Percentiles rank a stretch among this genome's conserved stretches.
Evolutionary conservation across 2,888 invertebrate genomes (phyloP).

Genomic region (Galerucella pusilla): DNA sequence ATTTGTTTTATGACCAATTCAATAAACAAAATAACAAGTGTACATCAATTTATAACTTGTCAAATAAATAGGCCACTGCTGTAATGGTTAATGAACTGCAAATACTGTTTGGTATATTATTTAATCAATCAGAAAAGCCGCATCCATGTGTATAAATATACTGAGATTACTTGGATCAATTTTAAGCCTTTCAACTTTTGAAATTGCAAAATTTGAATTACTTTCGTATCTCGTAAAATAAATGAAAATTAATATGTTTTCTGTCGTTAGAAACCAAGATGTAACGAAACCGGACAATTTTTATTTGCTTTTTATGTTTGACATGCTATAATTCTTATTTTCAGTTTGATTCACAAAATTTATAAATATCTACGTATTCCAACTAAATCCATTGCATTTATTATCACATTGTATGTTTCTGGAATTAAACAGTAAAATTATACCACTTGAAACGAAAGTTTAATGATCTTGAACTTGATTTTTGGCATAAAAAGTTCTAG

Average conservation of each 20-base stretch:
- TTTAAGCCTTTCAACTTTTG: slow-evolving; percentile 12
- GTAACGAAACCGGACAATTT: no score
- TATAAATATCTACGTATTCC: no score
- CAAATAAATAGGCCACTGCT: slow-evolving; percentile 5
- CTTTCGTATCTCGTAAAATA: not conserved
- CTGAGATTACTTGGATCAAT: slow-evolving; percentile 9
- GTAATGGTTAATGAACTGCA: not conserved
- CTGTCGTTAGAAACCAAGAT: not conserved
- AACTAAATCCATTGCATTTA: no score
- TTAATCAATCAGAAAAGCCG: slow-evolving; percentile 2
- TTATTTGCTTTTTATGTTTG: no score
- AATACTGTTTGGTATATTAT: not conserved
- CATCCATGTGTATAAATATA: slow-evolving; percentile 4
- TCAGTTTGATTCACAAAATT: no score
- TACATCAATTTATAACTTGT: not conserved
- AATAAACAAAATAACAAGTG: not conserved
- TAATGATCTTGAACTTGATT: not conserved
- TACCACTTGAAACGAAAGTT: not conserved
- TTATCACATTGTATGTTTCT: no score
- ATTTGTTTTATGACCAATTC: slow-evolving; percentile 1
- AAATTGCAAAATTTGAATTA: not conserved
- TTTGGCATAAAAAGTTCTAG: not conserved
- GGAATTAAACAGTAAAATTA: no score
- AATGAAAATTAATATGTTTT: not conserved
- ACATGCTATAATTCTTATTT: no score